Base-by-base conservation (phyloP, 2,888 invertebrate species). In the Oscheius sp. region DNA sequence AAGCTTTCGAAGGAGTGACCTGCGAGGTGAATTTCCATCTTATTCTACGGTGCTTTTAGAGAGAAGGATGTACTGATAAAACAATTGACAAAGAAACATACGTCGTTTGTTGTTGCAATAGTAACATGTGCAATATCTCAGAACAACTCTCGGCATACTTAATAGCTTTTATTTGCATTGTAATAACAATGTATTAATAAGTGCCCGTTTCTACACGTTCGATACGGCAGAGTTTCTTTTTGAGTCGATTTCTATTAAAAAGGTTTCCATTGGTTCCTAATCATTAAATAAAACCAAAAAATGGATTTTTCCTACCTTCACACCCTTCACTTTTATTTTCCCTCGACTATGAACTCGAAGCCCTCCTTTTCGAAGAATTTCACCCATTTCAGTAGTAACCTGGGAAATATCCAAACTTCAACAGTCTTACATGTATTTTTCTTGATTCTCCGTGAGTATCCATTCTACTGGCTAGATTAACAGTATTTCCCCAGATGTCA, bases 401-500 rank as follows among this genome's bases (percentile, higher is more conserved):
- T 91, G 44, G 50, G 76, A 28, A n/a, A 12, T 17, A 6, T 49
- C 12, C 22, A n/a, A 4, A 41, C 17, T 51, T 14, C 20, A 57
- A 20, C 9, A 24, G 12, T 22, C 4, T 26, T 36, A 88, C 88
- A 80, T 89, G 89, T 66, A 89, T 88, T 78, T 86, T 86, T 45
- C 92, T 92, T 90, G 94, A 92, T 72, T 92, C 90, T 0, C 96
- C 95, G 72, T 94, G 94, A 73, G 94, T 94, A 88, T 96, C 96
- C 96, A 97, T 97, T 56, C 96, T 89, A 4, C 94, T 94, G 0
- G 96, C 95, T 12, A 96, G 94, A 86, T 96, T 96, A 17, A 97
- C 97, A 0, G 96, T 95, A 88, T 97, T 95, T 14, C 96, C 95
- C 96, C 96, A 97, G 81, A 97, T 96, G 86, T 97, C 96, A 87